phyloP scores from a whole-genome alignment of 1,140 invertebrate species.

The Philopotamus ludificatus region DNA sequence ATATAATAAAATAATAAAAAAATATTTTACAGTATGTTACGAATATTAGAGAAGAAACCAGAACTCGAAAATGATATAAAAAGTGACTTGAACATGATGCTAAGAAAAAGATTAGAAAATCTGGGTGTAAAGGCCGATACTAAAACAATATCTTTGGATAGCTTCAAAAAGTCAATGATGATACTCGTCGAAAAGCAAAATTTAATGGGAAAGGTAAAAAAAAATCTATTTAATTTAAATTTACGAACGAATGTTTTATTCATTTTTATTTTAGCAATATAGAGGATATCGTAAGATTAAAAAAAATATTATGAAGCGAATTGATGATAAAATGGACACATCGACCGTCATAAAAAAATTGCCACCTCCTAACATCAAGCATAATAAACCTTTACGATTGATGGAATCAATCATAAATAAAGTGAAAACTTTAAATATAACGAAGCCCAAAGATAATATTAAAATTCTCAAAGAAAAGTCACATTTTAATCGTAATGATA shows the following conservation, averaged over 20 bases:
- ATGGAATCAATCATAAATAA: slow-evolving; percentile 52
- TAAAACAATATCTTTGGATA: slow-evolving; percentile 52
- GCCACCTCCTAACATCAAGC: neutral
- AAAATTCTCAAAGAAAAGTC: neutral
- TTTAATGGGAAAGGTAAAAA: slow-evolving; percentile 35
- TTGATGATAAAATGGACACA: slow-evolving; percentile 49
- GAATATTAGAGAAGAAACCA: neutral
- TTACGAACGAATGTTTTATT: too few species aligned
- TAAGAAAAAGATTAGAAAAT: slow-evolving; percentile 53
- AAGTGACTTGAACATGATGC: slow-evolving; percentile 36
- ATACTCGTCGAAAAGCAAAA: slow-evolving; percentile 56
- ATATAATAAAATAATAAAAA: neutral
- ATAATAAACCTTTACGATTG: slow-evolving; percentile 42
- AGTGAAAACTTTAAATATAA: slow-evolving; percentile 56
- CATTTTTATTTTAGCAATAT: slow-evolving; percentile 55
- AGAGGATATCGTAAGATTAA: slow-evolving; percentile 53
- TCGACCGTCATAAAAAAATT: slow-evolving; percentile 38
- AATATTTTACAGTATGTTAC: slow-evolving; percentile 1
- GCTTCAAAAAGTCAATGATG: slow-evolving; percentile 55
- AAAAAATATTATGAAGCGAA: slow-evolving; percentile 53
- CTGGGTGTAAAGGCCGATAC: slow-evolving; percentile 60
- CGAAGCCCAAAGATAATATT: slow-evolving; percentile 50
- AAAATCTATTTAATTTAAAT: too few species aligned
- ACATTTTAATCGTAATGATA: too few species aligned
- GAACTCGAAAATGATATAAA: slow-evolving; percentile 30